These are phyloP conservation scores for Tetragonula clypearis DNA, from an alignment of 1,140 invertebrate genomes.

Conservation along the genomic window DNA sequence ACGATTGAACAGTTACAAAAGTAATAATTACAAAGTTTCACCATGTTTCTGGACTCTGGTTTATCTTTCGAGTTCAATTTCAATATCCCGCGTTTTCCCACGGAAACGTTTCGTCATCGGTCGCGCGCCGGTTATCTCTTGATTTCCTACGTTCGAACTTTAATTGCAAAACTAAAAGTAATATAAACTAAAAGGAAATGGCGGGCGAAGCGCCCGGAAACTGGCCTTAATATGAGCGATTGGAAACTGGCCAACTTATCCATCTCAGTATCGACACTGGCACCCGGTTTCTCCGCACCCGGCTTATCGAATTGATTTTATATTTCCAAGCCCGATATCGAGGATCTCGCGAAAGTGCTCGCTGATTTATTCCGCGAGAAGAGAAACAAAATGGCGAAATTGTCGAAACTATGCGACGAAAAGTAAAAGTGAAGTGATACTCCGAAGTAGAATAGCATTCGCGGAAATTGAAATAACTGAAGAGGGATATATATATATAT, in stretches of 20 bases:
- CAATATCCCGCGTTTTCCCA: neutral
- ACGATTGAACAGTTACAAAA: too few relatives aligned
- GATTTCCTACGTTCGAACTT: neutral
- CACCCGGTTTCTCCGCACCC: neutral
- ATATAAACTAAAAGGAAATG: neutral
- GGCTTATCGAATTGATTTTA: slow-evolving; percentile 7
- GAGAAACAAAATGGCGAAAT: neutral
- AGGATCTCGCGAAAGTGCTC: neutral
- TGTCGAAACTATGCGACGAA: too few relatives aligned
- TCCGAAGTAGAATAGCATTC: neutral
- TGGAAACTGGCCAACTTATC: neutral
- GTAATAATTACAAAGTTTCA: too few relatives aligned
- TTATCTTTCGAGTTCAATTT: neutral
- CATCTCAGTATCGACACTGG: neutral
- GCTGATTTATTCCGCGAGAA: neutral
- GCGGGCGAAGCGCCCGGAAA: too few relatives aligned
- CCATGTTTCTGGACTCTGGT: too few relatives aligned
- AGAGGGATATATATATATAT: too few relatives aligned
- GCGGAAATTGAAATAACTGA: neutral
- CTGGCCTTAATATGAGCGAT: neutral
- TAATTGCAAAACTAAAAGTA: neutral
- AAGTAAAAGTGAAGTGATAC: too few relatives aligned
- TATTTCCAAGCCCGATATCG: too few relatives aligned
- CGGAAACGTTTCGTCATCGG: neutral
- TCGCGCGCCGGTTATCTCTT: neutral